phyloP scores from a whole-genome alignment of 2,797 vertebrate species.

The Simalia tracyae region DNA sequence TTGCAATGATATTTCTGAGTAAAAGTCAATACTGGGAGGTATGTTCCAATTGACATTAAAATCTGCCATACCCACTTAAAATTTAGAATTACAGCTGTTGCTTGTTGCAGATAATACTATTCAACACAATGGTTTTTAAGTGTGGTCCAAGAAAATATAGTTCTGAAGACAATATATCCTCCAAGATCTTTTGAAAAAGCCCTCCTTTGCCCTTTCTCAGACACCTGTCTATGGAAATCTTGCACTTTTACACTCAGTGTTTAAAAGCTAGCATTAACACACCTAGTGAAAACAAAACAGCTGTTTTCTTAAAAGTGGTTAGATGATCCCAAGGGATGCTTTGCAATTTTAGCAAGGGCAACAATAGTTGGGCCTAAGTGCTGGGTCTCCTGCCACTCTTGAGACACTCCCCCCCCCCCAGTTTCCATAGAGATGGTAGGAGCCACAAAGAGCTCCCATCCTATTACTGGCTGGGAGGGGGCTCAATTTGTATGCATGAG shows the following conservation, averaged over 20 bases:
- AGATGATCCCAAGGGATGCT: constrained; percentile 39
- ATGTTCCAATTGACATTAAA: rapidly evolving
- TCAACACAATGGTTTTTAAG: background rate
- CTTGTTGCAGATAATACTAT: rapidly evolving
- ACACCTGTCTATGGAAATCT: background rate
- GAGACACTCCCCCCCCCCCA: constrained; percentile 59
- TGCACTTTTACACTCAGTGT: rapidly evolving
- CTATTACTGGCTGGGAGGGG: constrained; percentile 69
- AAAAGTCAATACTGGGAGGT: background rate
- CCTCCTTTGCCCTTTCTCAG: background rate
- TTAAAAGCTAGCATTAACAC: background rate
- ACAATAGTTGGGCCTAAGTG: constrained; percentile 49
- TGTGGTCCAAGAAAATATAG: constrained; percentile 8
- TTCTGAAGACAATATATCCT: constrained; percentile 20
- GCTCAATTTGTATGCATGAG: constrained; percentile 72
- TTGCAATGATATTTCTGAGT: background rate
- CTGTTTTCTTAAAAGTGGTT: constrained; percentile 43
- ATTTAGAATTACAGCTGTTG: rapidly evolving
- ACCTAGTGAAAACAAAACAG: background rate
- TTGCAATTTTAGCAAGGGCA: constrained; percentile 27
- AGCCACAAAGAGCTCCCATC: constrained; percentile 72
- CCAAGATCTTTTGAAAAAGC: constrained; percentile 15
- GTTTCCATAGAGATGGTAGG: constrained; percentile 73
- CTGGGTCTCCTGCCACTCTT: constrained; percentile 51
- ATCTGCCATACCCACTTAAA: background rate